Percentiles rank a stretch among this genome's conserved stretches.
These are phyloP conservation scores for Ganaspis sp. DNA, from an alignment of 1,140 invertebrate species.

Conservation along the genomic window DNA sequence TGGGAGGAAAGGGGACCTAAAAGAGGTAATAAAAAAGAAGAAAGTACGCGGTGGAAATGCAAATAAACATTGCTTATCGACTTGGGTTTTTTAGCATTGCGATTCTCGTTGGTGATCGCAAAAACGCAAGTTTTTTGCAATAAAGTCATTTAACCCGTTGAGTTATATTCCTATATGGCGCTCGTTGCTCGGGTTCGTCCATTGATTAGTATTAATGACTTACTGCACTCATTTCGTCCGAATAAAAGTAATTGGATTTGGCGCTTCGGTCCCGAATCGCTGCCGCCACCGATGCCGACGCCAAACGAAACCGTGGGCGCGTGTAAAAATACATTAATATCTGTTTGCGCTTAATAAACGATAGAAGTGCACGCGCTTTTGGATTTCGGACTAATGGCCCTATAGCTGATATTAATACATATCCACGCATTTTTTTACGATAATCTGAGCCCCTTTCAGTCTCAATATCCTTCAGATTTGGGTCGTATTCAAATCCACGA, in stretches of 20 bases:
- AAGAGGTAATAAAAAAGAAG: constrained; percentile 30
- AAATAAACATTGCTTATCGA: constrained; percentile 77
- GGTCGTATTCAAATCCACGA: background rate
- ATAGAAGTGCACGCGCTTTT: constrained; percentile 66
- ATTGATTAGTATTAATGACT: constrained; percentile 78
- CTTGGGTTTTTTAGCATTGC: constrained; percentile 68
- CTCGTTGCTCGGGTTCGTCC: constrained; percentile 57
- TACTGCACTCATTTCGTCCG: constrained; percentile 77
- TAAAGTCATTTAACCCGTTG: constrained; percentile 76
- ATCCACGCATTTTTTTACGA: constrained; percentile 67
- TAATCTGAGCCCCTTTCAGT: constrained; percentile 22
- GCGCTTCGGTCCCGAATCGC: constrained; percentile 70
- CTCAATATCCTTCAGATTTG: constrained; percentile 1
- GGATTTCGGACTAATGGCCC: constrained; percentile 74
- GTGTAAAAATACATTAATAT: constrained; percentile 78
- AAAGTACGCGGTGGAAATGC: constrained; percentile 61
- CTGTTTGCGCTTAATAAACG: constrained; percentile 77
- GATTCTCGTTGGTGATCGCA: constrained; percentile 47
- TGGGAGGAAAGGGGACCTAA: constrained; percentile 34
- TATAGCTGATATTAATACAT: constrained; percentile 73
- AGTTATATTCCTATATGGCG: constrained; percentile 74
- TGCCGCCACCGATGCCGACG: constrained; percentile 55
- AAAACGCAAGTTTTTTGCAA: constrained; percentile 72
- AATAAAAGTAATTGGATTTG: constrained; percentile 78
- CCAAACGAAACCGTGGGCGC: constrained; percentile 62